Percentiles rank a stretch among this genome's conserved stretches.
phyloP scores from a whole-genome alignment of 2,888 invertebrate species.

The Microctonus brassicae region DNA sequence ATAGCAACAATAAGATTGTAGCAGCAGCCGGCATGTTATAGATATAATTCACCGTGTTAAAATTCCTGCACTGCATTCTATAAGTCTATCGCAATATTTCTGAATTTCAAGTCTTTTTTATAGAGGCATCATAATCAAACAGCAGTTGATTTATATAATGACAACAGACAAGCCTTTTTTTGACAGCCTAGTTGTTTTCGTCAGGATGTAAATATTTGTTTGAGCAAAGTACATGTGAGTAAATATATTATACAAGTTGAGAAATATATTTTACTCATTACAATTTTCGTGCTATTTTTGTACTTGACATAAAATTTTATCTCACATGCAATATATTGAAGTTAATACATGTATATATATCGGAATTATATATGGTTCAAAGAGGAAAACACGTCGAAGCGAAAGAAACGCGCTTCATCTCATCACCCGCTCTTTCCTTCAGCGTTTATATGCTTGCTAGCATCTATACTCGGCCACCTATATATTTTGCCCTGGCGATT shows the following conservation, averaged over 20 bases:
- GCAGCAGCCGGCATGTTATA: too few species aligned
- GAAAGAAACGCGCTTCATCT: conserved; percentile 39
- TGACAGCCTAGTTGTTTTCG: too few species aligned
- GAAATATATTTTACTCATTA: conserved; percentile 3
- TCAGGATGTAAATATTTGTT: too few species aligned
- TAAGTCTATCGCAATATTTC: too few species aligned
- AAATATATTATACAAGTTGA: not conserved
- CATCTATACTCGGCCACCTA: conserved; percentile 35
- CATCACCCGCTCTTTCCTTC: conserved; percentile 36
- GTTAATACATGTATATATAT: conserved; percentile 13
- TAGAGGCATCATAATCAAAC: too few species aligned
- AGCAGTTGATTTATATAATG: too few species aligned
- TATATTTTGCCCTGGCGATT: conserved; percentile 47
- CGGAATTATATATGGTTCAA: not conserved
- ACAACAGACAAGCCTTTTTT: too few species aligned
- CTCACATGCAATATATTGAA: conserved; percentile 21
- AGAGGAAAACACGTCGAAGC: conserved; percentile 27
- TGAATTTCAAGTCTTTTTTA: too few species aligned
- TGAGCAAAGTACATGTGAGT: not conserved
- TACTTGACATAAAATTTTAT: conserved; percentile 27
- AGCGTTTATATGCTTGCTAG: conserved; percentile 8
- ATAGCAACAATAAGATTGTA: too few species aligned
- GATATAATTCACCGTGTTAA: too few species aligned
- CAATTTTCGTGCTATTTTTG: conserved; percentile 27
- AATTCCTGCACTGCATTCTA: too few species aligned